Evolutionary conservation across 2,113 vertebrate species (phyloP).

Genomic region (Fregata magnificens): DNA sequence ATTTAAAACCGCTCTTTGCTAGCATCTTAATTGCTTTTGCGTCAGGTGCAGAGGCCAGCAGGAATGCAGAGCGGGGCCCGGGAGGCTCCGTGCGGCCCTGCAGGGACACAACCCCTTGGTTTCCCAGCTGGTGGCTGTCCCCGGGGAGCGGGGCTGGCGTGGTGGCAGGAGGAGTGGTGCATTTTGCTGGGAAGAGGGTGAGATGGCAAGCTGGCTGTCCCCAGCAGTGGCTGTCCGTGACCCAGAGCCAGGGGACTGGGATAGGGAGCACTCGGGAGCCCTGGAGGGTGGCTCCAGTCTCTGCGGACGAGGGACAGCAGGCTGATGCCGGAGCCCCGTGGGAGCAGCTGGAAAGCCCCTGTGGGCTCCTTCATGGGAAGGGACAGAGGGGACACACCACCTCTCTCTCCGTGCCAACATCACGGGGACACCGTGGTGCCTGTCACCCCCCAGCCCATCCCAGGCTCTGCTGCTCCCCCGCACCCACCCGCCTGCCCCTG

Average conservation of each 20-base stretch:
- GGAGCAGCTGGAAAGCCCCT: neutral
- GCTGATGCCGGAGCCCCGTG: neutral
- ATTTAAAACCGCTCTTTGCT: conserved; percentile 70
- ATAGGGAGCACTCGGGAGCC: neutral
- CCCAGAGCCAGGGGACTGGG: neutral
- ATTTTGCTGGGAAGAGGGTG: neutral
- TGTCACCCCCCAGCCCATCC: neutral
- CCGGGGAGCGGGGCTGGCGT: neutral
- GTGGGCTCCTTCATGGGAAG: neutral
- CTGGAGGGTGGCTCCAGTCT: neutral
- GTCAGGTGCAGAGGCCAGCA: conserved; percentile 41
- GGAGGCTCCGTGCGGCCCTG: neutral
- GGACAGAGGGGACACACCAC: neutral
- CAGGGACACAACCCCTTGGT: neutral
- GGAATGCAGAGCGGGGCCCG: conserved; percentile 54
- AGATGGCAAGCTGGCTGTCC: neutral
- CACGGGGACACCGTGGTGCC: fast-evolving
- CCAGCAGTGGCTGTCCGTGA: neutral
- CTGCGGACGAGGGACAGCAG: neutral
- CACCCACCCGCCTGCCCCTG: fast-evolving
- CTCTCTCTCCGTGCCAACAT: neutral
- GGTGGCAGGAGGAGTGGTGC: fast-evolving
- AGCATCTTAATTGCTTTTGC: conserved; percentile 78
- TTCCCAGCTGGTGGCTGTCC: conserved; percentile 3
- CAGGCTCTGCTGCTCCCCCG: neutral